phyloP scores from a whole-genome alignment of 2,888 invertebrate genomes.

The Drosophila quinaria region DNA sequence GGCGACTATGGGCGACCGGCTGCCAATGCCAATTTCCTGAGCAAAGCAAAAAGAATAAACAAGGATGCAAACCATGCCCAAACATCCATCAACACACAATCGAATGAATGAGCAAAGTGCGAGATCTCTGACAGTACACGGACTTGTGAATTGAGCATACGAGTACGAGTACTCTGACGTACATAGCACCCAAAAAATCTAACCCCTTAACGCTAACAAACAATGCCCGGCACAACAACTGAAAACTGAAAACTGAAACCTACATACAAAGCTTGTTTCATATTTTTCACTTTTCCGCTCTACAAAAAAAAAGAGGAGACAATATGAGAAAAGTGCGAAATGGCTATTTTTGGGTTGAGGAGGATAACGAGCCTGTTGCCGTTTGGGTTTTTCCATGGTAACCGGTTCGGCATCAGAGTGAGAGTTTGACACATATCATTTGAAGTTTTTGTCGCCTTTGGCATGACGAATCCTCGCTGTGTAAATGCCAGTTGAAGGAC shows the following conservation, averaged over 20 bases:
- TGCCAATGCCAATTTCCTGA: slow-evolving; percentile 49
- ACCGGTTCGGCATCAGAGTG: slow-evolving; percentile 40
- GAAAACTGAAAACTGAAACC: slow-evolving; percentile 6
- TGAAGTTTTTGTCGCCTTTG: slow-evolving; percentile 54
- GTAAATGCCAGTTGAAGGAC: slow-evolving; percentile 1
- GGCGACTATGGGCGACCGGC: slow-evolving; percentile 29
- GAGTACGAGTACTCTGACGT: neutral
- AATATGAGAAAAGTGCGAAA: slow-evolving; percentile 11
- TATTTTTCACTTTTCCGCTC: slow-evolving; percentile 41
- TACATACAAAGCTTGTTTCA: slow-evolving; percentile 40
- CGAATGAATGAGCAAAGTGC: slow-evolving; percentile 47
- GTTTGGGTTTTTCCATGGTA: slow-evolving; percentile 10
- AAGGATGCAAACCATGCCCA: slow-evolving; percentile 19
- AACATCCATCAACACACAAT: slow-evolving; percentile 48
- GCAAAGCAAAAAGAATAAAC: slow-evolving; percentile 11
- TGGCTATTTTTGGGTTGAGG: slow-evolving; percentile 6
- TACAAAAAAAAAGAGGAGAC: neutral
- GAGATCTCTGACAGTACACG: slow-evolving; percentile 18
- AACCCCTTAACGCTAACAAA: slow-evolving; percentile 27
- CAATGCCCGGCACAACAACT: slow-evolving; percentile 21
- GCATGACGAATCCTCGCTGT: slow-evolving; percentile 14
- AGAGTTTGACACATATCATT: slow-evolving; percentile 74
- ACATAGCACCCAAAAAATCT: slow-evolving; percentile 5
- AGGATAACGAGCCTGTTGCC: slow-evolving; percentile 4
- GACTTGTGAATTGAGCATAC: slow-evolving; percentile 9